Percentiles rank a stretch among this genome's conserved stretches.
These are phyloP conservation scores for Ctenopoma kingsleyae DNA, from an alignment of 2,797 vertebrate species.

Conservation along the genomic window DNA sequence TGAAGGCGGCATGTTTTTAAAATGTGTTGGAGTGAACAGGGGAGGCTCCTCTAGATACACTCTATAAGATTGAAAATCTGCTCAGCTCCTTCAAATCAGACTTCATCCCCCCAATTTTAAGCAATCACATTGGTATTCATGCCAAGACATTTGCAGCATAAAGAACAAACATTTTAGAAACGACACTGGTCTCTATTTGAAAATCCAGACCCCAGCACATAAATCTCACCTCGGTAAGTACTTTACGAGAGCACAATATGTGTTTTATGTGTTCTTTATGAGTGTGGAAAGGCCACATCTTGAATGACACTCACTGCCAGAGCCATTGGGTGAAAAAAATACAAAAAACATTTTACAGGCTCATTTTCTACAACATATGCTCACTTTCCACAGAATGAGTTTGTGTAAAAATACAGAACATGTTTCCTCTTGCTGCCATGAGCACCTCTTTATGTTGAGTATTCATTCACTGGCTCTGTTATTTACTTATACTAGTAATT, in stretches of 20 bases:
- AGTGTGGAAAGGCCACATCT: slow-evolving; percentile 82
- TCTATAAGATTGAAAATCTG: slow-evolving; percentile 21
- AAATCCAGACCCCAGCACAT: slow-evolving; percentile 72
- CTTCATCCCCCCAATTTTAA: slow-evolving; percentile 41
- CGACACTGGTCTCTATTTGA: slow-evolving; percentile 70
- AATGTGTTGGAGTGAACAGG: slow-evolving; percentile 7
- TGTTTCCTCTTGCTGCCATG: slow-evolving; percentile 50
- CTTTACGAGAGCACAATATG: slow-evolving; percentile 83
- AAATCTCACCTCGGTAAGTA: slow-evolving; percentile 81
- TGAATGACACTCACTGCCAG: slow-evolving; percentile 77
- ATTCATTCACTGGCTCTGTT: slow-evolving; percentile 58
- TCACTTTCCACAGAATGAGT: slow-evolving; percentile 67
- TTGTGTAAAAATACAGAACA: slow-evolving; percentile 62
- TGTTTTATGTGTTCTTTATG: slow-evolving; percentile 86
- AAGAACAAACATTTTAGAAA: slow-evolving; percentile 71
- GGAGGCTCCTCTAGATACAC: slow-evolving; percentile 1
- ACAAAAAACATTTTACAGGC: slow-evolving; percentile 71
- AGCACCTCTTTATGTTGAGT: slow-evolving; percentile 52
- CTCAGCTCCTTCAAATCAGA: slow-evolving; percentile 49
- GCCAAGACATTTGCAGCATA: slow-evolving; percentile 44
- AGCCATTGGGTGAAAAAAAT: slow-evolving; percentile 46
- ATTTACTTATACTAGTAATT: slow-evolving; percentile 57
- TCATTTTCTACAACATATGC: slow-evolving; percentile 80
- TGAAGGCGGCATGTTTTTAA: slow-evolving; percentile 9
- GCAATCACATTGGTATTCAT: slow-evolving; percentile 61